phyloP scores from a whole-genome alignment of 2,888 invertebrate genomes.

The Hydriomena furcata region DNA sequence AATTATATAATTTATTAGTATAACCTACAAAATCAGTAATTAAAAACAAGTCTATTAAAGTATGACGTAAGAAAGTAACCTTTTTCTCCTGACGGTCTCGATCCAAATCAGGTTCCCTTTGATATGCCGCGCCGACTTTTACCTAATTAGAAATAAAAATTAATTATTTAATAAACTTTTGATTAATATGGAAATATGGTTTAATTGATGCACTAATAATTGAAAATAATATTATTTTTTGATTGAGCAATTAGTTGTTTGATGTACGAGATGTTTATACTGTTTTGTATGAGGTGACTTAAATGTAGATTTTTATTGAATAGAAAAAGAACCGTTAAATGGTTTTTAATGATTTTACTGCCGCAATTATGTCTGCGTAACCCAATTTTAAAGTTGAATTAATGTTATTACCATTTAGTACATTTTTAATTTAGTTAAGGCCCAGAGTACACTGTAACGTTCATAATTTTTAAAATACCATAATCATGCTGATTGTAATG shows the following conservation, averaged over 20 bases:
- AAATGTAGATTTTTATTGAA: constrained; percentile 19
- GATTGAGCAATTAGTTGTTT: constrained; percentile 56
- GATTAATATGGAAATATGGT: constrained; percentile 58
- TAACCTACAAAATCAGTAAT: too few relatives aligned
- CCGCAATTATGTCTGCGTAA: too few relatives aligned
- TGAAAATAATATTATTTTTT: constrained; percentile 54
- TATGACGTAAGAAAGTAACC: constrained; percentile 3
- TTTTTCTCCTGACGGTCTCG: constrained; percentile 15
- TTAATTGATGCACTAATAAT: constrained; percentile 58
- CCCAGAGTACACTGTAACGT: too few relatives aligned
- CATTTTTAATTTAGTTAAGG: too few relatives aligned
- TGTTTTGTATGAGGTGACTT: constrained; percentile 8
- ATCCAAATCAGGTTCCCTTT: constrained; percentile 39
- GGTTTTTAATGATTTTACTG: not conserved
- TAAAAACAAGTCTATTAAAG: too few relatives aligned
- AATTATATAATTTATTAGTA: too few relatives aligned
- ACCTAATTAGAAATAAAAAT: constrained; percentile 55
- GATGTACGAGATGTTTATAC: constrained; percentile 22
- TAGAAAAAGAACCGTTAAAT: not conserved
- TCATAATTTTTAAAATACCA: too few relatives aligned
- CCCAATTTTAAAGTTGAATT: too few relatives aligned
- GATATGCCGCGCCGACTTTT: constrained; percentile 58
- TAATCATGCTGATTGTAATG: too few relatives aligned
- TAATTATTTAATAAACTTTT: constrained; percentile 38
- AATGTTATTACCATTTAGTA: too few relatives aligned